phyloP scores from a whole-genome alignment of 2,113 vertebrate genomes.

The Callipepla californica region DNA sequence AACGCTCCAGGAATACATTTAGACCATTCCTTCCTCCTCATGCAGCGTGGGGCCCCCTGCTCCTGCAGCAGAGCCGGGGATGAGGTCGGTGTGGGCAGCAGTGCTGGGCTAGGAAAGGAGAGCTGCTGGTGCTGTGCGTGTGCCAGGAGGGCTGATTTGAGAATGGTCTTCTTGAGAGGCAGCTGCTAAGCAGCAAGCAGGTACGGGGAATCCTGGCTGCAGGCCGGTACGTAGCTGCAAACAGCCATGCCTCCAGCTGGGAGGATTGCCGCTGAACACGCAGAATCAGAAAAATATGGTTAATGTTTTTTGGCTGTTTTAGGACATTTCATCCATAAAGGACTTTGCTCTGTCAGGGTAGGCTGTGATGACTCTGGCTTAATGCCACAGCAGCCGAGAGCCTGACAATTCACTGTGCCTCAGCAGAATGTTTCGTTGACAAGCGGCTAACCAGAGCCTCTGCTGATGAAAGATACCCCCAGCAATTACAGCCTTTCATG shows the following conservation, averaged over 20 bases:
- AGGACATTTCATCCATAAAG: not conserved
- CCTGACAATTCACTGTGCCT: not conserved
- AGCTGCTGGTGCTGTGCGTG: not conserved
- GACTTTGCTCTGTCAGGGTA: not conserved
- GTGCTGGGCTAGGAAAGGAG: not conserved
- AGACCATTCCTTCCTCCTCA: not conserved
- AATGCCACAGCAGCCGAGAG: not conserved
- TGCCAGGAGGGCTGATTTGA: not conserved
- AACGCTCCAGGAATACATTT: not conserved
- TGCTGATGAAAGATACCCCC: not conserved
- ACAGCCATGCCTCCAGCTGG: not conserved
- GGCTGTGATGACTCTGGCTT: slow-evolving; percentile 2
- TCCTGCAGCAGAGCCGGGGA: not conserved
- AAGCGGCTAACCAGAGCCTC: not conserved
- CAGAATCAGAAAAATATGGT: not conserved
- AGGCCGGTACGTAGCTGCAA: not conserved
- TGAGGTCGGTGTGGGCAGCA: not conserved
- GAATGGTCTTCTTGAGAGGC: not conserved
- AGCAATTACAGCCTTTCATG: not conserved
- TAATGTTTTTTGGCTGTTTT: slow-evolving; percentile 13
- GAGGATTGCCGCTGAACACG: not conserved
- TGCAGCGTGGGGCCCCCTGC: not conserved
- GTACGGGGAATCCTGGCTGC: not conserved
- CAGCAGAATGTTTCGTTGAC: not conserved
- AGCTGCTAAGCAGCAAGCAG: fast-evolving